A percentile compares a stretch with the other conserved stretches of the same genome.
phyloP scores from a whole-genome alignment of 2,888 invertebrate genomes.

The Kuschelorhynchus macadamiae region DNA sequence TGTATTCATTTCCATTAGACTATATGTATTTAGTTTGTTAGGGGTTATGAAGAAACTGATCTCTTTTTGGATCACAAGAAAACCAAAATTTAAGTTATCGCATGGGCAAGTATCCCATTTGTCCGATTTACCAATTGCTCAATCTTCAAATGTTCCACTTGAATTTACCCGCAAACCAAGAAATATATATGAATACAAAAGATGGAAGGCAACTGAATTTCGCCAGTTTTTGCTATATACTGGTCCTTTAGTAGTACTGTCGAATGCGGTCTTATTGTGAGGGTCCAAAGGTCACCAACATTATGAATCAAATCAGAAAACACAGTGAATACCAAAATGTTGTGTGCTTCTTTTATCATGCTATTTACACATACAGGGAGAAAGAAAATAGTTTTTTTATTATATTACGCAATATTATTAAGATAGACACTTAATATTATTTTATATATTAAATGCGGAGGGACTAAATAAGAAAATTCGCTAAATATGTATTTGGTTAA shows the following conservation, averaged over 20 bases:
- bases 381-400: too few species aligned
- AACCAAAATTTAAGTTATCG: constrained; percentile 24
- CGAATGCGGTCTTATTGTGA: too few species aligned
- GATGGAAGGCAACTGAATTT: constrained; percentile 52
- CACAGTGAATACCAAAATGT: too few species aligned
- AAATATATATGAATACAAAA: constrained; percentile 33
- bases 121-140: constrained; percentile 9
- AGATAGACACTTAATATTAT: too few species aligned
- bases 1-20: constrained; percentile 53
- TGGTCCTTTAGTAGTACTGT: constrained; percentile 37
- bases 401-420: too few species aligned
- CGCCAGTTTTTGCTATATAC: constrained; percentile 46
- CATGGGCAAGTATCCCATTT: constrained; percentile 16
- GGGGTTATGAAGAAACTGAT: constrained; percentile 45
- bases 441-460: too few species aligned
- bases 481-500: too few species aligned
- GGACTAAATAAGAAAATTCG: too few species aligned
- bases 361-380: too few species aligned
- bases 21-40: constrained; percentile 48
- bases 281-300: too few species aligned
- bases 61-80: constrained; percentile 32
- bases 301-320: too few species aligned
- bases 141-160: constrained; percentile 20
- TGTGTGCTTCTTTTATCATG: too few species aligned
- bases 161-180: constrained; percentile 46